Evolutionary conservation across 2,797 vertebrate species (phyloP).

Genomic region (Geotrypetes seraphini): DNA sequence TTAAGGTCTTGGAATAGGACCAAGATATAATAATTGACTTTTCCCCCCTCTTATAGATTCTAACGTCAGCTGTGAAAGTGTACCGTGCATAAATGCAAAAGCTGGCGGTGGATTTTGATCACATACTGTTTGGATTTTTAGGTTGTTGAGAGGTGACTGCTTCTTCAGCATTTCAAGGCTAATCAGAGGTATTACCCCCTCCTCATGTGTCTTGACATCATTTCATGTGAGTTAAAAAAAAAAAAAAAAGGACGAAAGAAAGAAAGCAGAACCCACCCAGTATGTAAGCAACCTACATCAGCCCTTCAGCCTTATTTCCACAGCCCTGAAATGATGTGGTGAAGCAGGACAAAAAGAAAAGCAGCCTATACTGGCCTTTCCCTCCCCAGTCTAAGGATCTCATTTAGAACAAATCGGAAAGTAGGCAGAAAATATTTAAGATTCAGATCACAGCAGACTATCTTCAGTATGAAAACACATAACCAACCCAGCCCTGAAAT

Average conservation of each 20-base stretch:
- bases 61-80: too few relatives aligned
- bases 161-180: slow-evolving; percentile 24
- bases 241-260: too few relatives aligned
- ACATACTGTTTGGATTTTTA: slow-evolving; percentile 3
- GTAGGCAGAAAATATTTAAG: too few relatives aligned
- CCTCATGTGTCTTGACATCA: slow-evolving; percentile 39
- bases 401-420: neutral
- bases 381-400: slow-evolving; percentile 5
- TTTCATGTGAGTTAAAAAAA: slow-evolving; percentile 30
- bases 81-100: too few relatives aligned
- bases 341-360: slow-evolving; percentile 14
- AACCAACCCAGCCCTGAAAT: neutral
- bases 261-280: slow-evolving; percentile 39
- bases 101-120: slow-evolving; percentile 2
- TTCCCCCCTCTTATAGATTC: too few relatives aligned
- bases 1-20: too few relatives aligned
- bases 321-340: slow-evolving; percentile 16
- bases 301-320: slow-evolving; percentile 23
- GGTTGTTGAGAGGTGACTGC: slow-evolving; percentile 21
- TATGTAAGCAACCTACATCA: slow-evolving; percentile 33
- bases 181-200: slow-evolving; percentile 36
- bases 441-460: too few relatives aligned
- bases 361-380: slow-evolving; percentile 11
- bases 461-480: neutral
- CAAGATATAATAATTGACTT: too few relatives aligned